A percentile compares a stretch with the other conserved stretches of the same genome.
phyloP scores from a whole-genome alignment of 2,888 invertebrate genomes.

The Torymus tubicola region DNA sequence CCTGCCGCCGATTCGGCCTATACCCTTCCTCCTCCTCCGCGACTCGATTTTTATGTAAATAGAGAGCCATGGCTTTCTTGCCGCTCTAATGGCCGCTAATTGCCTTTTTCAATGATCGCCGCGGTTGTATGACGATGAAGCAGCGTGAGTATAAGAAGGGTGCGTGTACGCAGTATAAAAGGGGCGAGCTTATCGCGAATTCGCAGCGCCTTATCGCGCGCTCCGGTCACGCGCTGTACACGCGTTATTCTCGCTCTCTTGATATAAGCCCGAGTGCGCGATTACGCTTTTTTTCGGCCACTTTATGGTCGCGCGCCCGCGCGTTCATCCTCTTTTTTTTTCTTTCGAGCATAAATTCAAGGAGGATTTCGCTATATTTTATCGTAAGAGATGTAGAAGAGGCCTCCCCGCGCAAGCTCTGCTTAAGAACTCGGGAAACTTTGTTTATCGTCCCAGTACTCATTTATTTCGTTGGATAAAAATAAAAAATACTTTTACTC shows the following conservation, averaged over 20 bases:
- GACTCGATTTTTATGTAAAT: constrained; percentile 57
- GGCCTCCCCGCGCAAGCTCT: too few species aligned
- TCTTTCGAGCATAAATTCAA: too few species aligned
- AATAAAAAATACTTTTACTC: too few species aligned
- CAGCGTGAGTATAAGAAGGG: too few species aligned
- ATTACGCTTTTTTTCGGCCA: constrained; percentile 5
- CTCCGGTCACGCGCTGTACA: background rate
- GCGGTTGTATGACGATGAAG: too few species aligned
- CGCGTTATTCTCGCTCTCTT: background rate
- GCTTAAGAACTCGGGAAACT: too few species aligned
- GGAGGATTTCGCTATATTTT: too few species aligned
- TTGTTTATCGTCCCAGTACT: too few species aligned
- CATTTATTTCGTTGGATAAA: too few species aligned
- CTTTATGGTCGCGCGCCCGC: too few species aligned
- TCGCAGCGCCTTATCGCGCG: constrained; percentile 34
- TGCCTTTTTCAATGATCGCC: constrained; percentile 48
- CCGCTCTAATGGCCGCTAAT: constrained; percentile 44
- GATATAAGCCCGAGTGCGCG: background rate
- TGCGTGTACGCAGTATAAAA: background rate
- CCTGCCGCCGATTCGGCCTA: constrained; percentile 35
- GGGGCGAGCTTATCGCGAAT: constrained; percentile 28
- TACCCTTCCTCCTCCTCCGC: background rate
- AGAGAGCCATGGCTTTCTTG: background rate
- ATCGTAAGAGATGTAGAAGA: too few species aligned
- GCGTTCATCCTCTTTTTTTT: too few species aligned